Evolutionary conservation across 2,888 invertebrate genomes (phyloP).

Genomic region (Leptura quadrifasciata): DNA sequence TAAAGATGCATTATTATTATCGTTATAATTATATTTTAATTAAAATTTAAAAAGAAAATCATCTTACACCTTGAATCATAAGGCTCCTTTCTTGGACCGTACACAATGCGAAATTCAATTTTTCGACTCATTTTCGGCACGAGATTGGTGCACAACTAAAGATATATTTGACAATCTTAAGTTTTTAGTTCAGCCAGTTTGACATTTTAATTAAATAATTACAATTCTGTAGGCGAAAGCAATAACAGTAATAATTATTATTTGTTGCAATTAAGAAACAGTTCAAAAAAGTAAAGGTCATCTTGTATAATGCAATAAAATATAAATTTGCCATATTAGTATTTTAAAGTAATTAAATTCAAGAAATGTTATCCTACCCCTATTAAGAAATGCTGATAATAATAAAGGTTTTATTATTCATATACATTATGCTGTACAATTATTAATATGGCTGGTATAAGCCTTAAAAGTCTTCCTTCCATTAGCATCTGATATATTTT

Average conservation of each 20-base stretch:
- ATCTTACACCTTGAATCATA: not conserved
- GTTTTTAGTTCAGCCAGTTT: not conserved
- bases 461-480: not conserved
- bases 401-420: too few relatives aligned
- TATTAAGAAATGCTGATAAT: too few relatives aligned
- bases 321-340: too few relatives aligned
- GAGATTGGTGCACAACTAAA: not conserved
- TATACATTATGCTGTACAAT: too few relatives aligned
- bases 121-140: not conserved
- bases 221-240: not conserved
- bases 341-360: too few relatives aligned
- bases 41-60: too few relatives aligned
- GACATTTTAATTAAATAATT: slow-evolving; percentile 3
- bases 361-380: too few relatives aligned
- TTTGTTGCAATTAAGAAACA: not conserved
- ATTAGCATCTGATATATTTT: not conserved
- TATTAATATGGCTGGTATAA: too few relatives aligned
- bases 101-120: not conserved
- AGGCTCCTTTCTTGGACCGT: not conserved
- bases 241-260: not conserved
- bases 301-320: not conserved
- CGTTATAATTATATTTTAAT: too few relatives aligned
- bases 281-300: not conserved
- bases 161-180: slow-evolving; percentile 1
- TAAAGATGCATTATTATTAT: too few relatives aligned